Conservation (phyloP, 1,140 invertebrate species). For the Ctenoplectra terminalis region DNA sequence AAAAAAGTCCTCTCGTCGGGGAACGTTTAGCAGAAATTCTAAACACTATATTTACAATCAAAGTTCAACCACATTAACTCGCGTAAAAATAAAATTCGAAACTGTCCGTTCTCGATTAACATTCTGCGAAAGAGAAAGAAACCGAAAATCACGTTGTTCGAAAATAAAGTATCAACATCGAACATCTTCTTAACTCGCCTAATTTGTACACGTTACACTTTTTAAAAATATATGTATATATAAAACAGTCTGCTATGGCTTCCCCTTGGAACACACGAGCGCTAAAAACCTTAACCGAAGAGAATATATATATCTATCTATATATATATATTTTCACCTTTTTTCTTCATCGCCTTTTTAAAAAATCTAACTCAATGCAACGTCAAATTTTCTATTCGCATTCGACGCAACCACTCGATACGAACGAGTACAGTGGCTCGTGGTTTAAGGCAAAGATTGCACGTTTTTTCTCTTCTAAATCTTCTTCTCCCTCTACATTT, state of each 20-base stretch:
- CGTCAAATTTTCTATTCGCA: not conserved
- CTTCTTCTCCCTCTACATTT: too few species aligned
- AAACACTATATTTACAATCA: conserved; percentile 18
- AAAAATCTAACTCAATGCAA: conserved; percentile 24
- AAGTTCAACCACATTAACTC: not conserved
- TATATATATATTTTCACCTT: not conserved
- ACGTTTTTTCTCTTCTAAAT: not conserved
- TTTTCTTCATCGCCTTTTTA: not conserved
- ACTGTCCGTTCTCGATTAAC: not conserved
- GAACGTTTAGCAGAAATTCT: not conserved
- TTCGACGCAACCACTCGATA: conserved; percentile 23
- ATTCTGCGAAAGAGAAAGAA: not conserved
- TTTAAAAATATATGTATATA: conserved; percentile 15
- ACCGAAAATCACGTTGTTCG: not conserved
- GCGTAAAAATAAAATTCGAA: not conserved
- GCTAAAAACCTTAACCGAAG: not conserved
- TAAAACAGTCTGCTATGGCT: conserved; percentile 34
- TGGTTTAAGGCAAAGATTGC: conserved; percentile 43
- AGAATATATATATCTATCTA: not conserved
- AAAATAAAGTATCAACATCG: not conserved
- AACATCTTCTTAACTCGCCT: conserved; percentile 6
- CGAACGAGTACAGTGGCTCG: not conserved
- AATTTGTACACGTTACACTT: conserved; percentile 28
- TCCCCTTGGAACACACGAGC: conserved; percentile 21
- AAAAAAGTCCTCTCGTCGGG: not conserved